Base-by-base conservation (phyloP, 2,797 vertebrate genomes). In the Melanotaenia nigrans region DNA sequence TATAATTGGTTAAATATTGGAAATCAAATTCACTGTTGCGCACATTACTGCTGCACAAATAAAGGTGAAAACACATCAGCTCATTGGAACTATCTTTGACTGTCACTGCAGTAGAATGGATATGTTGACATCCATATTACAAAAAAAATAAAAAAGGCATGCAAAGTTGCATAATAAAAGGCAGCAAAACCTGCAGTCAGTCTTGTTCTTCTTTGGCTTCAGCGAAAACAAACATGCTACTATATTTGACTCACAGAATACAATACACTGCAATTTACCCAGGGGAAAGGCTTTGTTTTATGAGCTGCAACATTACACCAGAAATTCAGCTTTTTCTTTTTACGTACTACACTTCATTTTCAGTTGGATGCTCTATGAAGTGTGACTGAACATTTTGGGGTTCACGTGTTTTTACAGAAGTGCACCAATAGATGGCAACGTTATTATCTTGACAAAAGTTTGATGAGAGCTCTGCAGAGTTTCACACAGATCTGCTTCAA, bases 401-500 rank as follows among this genome's bases (percentile, higher is more conserved):
- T 36, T 12, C 32, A 56, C 53, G 22, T 83, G 88, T 32, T 85
- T 62, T 87, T 87, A 70, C 90, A 65, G 58, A 71, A 62, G 47
- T 22, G 1, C 68, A 83, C 92, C 90, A 88, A 90, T 30, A 94
- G 93, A 75, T 81, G 90, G 93, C 93, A 80, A 85, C 75, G 45
- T 70, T 32, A 85, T 65, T 68, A 72, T 28, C 78, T 38, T 47
- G 36, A 68, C 18, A 25, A 49, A 85, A 16, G 65, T 53, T 69
- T 55, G 36, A 65, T 32, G 14, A 30, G 54, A 45, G 55, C 45
- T 49, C 65, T 57, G 62, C 58, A 61, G 45, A 65, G 66, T 56
- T 74, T 75, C 65, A 59, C 63, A 59, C 56, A 61, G 25, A 47
- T 66, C 58, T 35, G 40, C 65, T 49, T 47, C 8, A 11, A 47